phyloP scores from a whole-genome alignment of 2,797 vertebrate genomes.

The Aselliscus stoliczkanus region DNA sequence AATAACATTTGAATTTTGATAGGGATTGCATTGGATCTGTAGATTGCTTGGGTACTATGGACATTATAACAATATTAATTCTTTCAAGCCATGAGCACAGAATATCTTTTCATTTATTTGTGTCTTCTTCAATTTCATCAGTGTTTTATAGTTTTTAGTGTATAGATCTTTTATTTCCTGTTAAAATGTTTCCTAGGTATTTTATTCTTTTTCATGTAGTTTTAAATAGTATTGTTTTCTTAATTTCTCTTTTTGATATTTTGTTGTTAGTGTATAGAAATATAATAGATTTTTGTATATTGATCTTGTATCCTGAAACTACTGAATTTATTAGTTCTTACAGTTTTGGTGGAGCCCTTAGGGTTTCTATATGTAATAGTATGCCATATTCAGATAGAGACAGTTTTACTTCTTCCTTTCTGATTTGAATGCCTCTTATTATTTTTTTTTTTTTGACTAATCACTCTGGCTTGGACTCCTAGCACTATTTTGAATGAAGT shows the following conservation, averaged over 20 bases:
- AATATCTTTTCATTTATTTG: not conserved
- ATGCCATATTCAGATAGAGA: no score
- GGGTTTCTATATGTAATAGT: no score
- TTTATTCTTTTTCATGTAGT: not conserved
- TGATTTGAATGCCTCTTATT: no score
- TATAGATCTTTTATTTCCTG: not conserved
- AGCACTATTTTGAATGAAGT: not conserved
- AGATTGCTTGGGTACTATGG: not conserved
- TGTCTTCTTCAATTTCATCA: not conserved
- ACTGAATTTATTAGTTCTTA: no score
- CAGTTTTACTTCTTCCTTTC: not conserved
- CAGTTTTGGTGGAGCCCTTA: no score
- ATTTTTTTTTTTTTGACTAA: not conserved
- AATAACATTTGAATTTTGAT: not conserved
- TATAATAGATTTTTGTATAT: not conserved
- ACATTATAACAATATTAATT: not conserved
- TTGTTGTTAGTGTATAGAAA: not conserved
- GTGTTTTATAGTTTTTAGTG: not conserved
- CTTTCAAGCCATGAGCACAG: not conserved
- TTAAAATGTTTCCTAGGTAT: not conserved
- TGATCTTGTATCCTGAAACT: no score
- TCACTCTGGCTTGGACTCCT: not conserved
- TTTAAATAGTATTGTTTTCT: not conserved
- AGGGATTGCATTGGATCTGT: not conserved
- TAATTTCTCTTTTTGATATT: not conserved